phyloP scores from a whole-genome alignment of 1,140 invertebrate species.

The Gerris buenoi region DNA sequence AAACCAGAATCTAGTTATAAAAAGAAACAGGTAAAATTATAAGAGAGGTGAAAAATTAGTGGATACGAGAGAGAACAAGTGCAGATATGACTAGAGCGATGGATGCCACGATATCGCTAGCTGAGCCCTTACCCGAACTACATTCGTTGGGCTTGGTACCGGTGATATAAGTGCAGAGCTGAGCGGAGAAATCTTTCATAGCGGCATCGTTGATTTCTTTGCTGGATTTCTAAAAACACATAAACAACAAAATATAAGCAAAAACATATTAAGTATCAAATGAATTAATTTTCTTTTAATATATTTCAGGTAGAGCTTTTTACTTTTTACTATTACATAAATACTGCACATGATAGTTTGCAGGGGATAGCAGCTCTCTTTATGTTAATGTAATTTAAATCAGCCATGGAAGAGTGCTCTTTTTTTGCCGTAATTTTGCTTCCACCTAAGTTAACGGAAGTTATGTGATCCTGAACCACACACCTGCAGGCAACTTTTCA shows the following conservation, averaged over 20 bases:
- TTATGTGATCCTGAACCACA: too few species aligned
- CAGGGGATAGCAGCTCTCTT: not conserved
- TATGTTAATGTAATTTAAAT: not conserved
- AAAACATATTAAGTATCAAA: not conserved
- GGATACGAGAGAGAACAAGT: not conserved
- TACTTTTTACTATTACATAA: not conserved
- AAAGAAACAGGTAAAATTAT: not conserved
- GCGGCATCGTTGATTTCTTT: not conserved
- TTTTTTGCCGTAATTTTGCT: too few species aligned
- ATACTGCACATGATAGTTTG: not conserved
- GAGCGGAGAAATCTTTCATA: not conserved
- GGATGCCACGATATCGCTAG: not conserved
- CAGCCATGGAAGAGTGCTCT: too few species aligned
- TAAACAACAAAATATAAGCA: not conserved
- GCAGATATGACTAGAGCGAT: not conserved
- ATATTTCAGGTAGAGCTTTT: too few species aligned
- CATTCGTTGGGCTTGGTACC: slow-evolving; percentile 1
- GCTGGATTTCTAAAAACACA: not conserved
- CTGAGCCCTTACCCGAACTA: not conserved
- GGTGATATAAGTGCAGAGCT: not conserved
- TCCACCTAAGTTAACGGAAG: too few species aligned
- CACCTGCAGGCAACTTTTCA: too few species aligned
- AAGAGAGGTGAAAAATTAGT: not conserved
- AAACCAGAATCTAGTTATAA: too few species aligned
- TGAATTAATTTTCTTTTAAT: too few species aligned